Evolutionary conservation across 2,113 vertebrate species (phyloP).

Genomic region (Merops nubicus): DNA sequence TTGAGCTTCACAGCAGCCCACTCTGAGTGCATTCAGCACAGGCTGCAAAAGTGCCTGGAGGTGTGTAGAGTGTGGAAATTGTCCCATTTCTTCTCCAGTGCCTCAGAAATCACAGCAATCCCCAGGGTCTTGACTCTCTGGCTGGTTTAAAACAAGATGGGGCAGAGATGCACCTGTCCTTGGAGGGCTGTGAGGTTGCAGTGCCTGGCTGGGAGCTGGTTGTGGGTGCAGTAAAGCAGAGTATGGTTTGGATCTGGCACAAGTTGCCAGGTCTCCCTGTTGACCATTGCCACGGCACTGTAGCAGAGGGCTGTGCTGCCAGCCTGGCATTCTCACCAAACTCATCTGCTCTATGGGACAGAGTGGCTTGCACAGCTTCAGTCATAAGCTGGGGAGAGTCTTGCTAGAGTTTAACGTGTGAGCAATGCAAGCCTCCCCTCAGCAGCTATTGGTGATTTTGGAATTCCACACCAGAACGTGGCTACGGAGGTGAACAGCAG

Average conservation of each 20-base stretch:
- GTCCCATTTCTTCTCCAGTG: neutral
- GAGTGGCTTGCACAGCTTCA: neutral
- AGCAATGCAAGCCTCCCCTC: neutral
- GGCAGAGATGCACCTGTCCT: neutral
- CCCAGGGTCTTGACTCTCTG: neutral
- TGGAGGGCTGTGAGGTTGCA: neutral
- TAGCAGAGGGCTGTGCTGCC: neutral
- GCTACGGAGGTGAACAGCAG: constrained; percentile 15
- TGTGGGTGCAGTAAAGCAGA: accelerated
- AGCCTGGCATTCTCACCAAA: neutral
- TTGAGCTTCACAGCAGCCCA: neutral
- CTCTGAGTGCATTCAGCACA: neutral
- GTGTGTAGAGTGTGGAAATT: neutral
- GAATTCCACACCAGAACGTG: neutral
- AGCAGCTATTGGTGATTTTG: neutral
- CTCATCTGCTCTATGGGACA: neutral
- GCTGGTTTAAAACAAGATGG: neutral
- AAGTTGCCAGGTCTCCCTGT: neutral
- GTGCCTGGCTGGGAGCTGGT: neutral
- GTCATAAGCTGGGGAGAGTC: neutral
- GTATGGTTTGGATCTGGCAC: neutral
- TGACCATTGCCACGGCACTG: neutral
- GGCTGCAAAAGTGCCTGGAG: neutral
- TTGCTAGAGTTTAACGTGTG: accelerated
- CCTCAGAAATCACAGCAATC: neutral